phyloP scores from a whole-genome alignment of 2,888 invertebrate species.

The Choreutis nemorana region DNA sequence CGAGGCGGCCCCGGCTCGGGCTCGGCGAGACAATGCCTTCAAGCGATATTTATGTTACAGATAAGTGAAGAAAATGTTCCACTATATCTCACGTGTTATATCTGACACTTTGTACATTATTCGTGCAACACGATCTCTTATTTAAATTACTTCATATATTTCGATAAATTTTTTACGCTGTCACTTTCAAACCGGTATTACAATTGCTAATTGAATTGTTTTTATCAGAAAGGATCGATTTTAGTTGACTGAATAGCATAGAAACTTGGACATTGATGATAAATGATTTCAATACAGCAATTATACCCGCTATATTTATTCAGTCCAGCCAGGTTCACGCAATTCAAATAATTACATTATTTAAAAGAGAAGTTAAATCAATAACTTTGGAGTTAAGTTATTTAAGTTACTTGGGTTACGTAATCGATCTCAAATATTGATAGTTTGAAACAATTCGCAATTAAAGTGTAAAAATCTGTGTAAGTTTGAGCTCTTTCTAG shows the following conservation, averaged over 20 bases:
- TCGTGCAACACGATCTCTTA: constrained; percentile 20
- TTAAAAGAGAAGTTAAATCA: neutral
- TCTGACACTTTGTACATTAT: constrained; percentile 16
- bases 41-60: constrained; percentile 41
- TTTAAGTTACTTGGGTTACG: too few relatives aligned
- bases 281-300: neutral
- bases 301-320: constrained; percentile 1
- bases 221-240: neutral
- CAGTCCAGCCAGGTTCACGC: neutral
- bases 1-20: constrained; percentile 26
- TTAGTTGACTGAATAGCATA: too few relatives aligned
- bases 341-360: neutral
- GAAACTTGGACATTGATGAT: neutral
- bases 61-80: constrained; percentile 43
- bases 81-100: constrained; percentile 37
- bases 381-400: neutral
- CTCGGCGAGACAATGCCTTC: constrained; percentile 38
- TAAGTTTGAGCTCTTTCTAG: too few relatives aligned
- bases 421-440: too few relatives aligned
- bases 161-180: too few relatives aligned
- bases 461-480: too few relatives aligned
- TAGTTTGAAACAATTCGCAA: too few relatives aligned
- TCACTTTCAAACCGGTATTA: too few relatives aligned
- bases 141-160: constrained; percentile 19
- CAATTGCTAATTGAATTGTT: constrained; percentile 1